Percentiles rank a stretch among this genome's conserved stretches.
Conservation (phyloP, 1,140 invertebrate genomes). For the Vanessa tameamea region DNA sequence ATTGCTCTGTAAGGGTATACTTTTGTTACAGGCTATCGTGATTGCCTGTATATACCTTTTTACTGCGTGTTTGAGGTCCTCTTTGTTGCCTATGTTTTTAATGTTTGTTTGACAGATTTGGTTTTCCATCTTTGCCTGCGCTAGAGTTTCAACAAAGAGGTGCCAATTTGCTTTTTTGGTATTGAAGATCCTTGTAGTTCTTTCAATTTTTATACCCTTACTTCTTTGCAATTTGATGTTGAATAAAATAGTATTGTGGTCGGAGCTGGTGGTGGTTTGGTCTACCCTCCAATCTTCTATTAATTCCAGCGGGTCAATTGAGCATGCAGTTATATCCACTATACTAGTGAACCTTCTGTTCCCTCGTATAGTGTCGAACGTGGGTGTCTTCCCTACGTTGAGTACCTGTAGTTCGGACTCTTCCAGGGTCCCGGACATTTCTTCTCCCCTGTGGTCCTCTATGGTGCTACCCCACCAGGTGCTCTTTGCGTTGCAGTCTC, state of each 20-base stretch:
- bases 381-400: slow-evolving; percentile 37
- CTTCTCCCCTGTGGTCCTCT: slow-evolving; percentile 33
- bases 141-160: background rate
- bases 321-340: too few species aligned
- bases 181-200: slow-evolving; percentile 6
- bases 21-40: too few species aligned
- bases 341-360: too few species aligned
- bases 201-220: background rate
- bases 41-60: too few species aligned
- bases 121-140: slow-evolving; percentile 14
- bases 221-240: too few species aligned
- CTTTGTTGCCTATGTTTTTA: slow-evolving; percentile 4
- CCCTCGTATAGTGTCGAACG: slow-evolving; percentile 40
- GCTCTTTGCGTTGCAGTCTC: slow-evolving; percentile 39
- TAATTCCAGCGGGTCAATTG: too few species aligned
- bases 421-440: slow-evolving; percentile 14
- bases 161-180: slow-evolving; percentile 19
- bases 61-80: background rate
- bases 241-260: too few species aligned
- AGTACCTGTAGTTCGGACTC: slow-evolving; percentile 34
- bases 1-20: too few species aligned
- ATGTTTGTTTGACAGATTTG: slow-evolving; percentile 19
- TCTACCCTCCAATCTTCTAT: too few species aligned
- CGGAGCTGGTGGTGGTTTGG: too few species aligned
- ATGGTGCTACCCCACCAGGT: slow-evolving; percentile 37